Conservation (phyloP, 2,888 invertebrate species). For the Eremobia ochroleuca region DNA sequence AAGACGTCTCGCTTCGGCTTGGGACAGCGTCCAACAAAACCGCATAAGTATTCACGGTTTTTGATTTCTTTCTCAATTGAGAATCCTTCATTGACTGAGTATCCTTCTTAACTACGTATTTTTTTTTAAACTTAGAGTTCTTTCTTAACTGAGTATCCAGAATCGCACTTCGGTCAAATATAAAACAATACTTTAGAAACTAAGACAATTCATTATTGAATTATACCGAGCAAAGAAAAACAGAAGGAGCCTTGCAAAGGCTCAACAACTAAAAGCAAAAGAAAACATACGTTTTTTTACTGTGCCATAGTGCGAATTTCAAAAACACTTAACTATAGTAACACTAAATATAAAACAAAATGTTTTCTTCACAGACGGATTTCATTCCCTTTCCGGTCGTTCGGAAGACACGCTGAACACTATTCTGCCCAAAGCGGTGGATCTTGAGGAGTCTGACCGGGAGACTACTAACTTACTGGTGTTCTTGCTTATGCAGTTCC, state of each 20-base stretch:
- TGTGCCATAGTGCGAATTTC: not conserved
- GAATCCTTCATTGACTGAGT: not conserved
- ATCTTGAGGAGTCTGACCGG: slow-evolving; percentile 98
- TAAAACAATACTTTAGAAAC: not conserved
- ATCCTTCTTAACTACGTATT: not conserved
- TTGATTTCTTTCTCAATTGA: not conserved
- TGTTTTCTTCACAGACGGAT: slow-evolving; percentile 76
- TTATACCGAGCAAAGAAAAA: not conserved
- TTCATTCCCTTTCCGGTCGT: slow-evolving; percentile 95
- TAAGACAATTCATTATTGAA: not conserved
- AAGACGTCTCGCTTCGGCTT: no score
- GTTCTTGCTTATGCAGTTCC: slow-evolving; percentile 98
- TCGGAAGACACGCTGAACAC: slow-evolving; percentile 95
- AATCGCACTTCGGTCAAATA: not conserved
- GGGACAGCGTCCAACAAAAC: no score
- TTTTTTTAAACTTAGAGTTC: not conserved
- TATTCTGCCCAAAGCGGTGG: slow-evolving; percentile 96
- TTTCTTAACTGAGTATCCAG: not conserved
- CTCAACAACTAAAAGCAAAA: not conserved
- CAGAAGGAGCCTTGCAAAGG: not conserved
- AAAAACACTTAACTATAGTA: not conserved
- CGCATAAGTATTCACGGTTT: not conserved
- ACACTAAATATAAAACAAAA: not conserved
- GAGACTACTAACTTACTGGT: slow-evolving; percentile 98
- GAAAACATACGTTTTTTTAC: not conserved